phyloP scores from a whole-genome alignment of 2,888 invertebrate species.

The Drosophila paranaensis region DNA sequence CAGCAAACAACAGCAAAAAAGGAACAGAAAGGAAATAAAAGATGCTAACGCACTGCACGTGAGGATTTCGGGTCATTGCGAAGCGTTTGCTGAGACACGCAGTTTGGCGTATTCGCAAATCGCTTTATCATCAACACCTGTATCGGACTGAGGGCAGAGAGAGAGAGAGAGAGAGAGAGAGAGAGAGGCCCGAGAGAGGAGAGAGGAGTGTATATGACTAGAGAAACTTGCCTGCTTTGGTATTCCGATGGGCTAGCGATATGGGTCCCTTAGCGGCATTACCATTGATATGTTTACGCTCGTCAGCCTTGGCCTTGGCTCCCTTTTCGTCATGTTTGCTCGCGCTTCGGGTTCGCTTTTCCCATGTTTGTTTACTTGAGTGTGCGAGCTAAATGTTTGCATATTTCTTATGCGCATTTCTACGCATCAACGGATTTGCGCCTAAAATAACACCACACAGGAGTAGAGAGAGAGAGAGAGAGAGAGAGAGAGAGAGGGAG shows the following conservation, averaged over 20 bases:
- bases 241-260: conserved; percentile 51
- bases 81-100: conserved; percentile 52
- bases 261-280: conserved; percentile 51
- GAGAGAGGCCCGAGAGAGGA: neutral
- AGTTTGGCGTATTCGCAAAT: conserved; percentile 53
- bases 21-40: neutral
- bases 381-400: conserved; percentile 59
- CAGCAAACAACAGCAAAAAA: neutral
- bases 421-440: conserved; percentile 46
- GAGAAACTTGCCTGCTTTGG: conserved; percentile 14
- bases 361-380: conserved; percentile 25
- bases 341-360: conserved; percentile 25
- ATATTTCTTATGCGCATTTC: conserved; percentile 66
- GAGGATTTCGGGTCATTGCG: conserved; percentile 35
- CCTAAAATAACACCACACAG: conserved; percentile 50
- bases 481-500: neutral
- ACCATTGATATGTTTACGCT: conserved; percentile 70
- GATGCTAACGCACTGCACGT: conserved; percentile 28
- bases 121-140: conserved; percentile 72
- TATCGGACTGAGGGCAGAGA: neutral
- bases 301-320: conserved; percentile 16
- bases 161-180: neutral
- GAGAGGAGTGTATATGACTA: neutral
- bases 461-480: neutral
- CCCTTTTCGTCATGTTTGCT: conserved; percentile 16